Evolutionary conservation across 2,113 vertebrate species (phyloP), one percentile per base, ranked within the genome.

Genomic region (Caracal caracal): DNA sequence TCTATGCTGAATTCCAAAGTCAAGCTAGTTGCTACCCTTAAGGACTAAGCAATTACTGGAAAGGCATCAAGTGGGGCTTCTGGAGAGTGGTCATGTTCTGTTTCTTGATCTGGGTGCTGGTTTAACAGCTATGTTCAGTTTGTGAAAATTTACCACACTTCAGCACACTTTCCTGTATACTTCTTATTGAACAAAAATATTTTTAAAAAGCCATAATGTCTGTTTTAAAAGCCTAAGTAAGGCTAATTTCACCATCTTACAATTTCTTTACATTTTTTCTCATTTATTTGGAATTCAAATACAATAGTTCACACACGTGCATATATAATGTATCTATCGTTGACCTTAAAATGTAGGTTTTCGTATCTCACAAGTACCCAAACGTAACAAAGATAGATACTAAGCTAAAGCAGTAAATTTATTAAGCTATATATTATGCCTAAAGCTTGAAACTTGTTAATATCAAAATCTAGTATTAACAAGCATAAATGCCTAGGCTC

Each of bases 181-280:
- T 33, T 88, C 91, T 33, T 88, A 88, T 10, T 96, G 71, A 93
- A 90, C 22, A 49, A 47, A 61, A 66, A 51, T 19, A 15, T 49
- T 86, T 76, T 78, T 82, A 37, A 59, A 43, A 88, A 89, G n/a
- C 35, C 17, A 30, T 82, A 59, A 66, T 53, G 12, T 76, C 22
- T 73, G 5, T 92, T 59, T 68, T 76, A 33, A 79, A 87, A 87
- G 20, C 76, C 20, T 26, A 75, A 51, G 12, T 35, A 83, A 87
- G 87, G 88, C 71, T 88, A 86, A 84, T 88, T 79, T 78, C 19
- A 70, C 30, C 40, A 51, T 49, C 90, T 35, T 19, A 61, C 10
- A 88, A 85, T 49, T 85, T 84, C 66, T 93, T 93, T 78, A 83
- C 78, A 88, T 49, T 84, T 49, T 17, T 84, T 65, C 87, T 71